These are phyloP conservation scores for Copsychus sechellarum DNA, from an alignment of 2,113 vertebrate genomes.

Conservation along the genomic window DNA sequence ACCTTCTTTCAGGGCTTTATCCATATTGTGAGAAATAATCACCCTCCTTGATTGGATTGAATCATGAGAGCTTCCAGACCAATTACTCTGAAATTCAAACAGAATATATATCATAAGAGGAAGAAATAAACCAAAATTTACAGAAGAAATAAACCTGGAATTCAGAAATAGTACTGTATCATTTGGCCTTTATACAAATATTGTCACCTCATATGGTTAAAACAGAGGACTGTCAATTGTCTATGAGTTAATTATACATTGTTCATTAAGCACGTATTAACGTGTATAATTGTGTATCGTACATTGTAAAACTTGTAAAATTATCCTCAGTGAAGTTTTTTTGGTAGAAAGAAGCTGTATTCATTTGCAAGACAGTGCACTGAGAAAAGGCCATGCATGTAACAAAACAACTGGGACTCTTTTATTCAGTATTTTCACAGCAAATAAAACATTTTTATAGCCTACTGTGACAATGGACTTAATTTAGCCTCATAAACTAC, in stretches of 20 bases:
- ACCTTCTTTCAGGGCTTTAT: constrained; percentile 97
- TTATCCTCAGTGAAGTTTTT: background rate
- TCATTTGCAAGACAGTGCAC: background rate
- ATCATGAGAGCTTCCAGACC: constrained; percentile 79
- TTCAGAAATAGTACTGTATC: background rate
- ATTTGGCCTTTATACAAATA: background rate
- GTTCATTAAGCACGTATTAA: background rate
- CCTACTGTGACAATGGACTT: background rate
- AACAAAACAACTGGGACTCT: background rate
- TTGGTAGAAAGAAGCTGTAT: background rate
- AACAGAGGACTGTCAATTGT: background rate
- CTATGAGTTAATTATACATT: background rate
- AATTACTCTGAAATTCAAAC: constrained; percentile 76
- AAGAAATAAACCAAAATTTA: constrained; percentile 3
- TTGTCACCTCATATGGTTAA: background rate
- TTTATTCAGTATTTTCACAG: background rate
- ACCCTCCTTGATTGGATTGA: constrained; percentile 83
- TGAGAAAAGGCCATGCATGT: background rate
- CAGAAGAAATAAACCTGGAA: background rate
- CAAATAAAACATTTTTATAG: background rate
- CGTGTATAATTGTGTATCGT: rapidly evolving
- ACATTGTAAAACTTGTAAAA: background rate
- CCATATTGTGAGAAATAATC: constrained; percentile 96
- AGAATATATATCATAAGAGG: background rate
- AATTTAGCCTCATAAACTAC: background rate